Conservation (phyloP, 2,888 invertebrate genomes). For the Temnothorax unifasciatus region DNA sequence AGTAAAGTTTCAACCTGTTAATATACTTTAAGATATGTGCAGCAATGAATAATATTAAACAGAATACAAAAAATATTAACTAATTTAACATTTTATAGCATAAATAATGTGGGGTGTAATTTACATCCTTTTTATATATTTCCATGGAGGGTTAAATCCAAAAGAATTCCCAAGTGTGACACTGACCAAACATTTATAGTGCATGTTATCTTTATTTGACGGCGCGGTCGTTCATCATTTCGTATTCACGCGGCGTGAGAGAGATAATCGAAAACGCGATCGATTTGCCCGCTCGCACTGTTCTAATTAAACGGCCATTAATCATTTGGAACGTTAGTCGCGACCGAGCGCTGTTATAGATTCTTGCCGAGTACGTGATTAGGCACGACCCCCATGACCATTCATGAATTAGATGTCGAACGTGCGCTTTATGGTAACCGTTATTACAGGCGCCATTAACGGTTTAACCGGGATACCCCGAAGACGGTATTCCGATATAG, state of each 20-base stretch:
- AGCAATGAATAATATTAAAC: too few relatives aligned
- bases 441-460: slow-evolving; percentile 70
- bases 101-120: too few relatives aligned
- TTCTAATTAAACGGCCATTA: slow-evolving; percentile 48
- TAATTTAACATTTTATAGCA: too few relatives aligned
- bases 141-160: neutral
- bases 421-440: slow-evolving; percentile 59
- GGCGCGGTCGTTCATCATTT: slow-evolving; percentile 1
- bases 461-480: slow-evolving; percentile 75
- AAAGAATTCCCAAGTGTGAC: neutral
- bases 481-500: slow-evolving; percentile 68
- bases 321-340: slow-evolving; percentile 30
- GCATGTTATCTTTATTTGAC: slow-evolving; percentile 4
- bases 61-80: too few relatives aligned
- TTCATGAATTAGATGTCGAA: slow-evolving; percentile 64
- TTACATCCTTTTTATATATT: too few relatives aligned
- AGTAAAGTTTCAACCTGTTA: too few relatives aligned
- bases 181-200: neutral
- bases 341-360: slow-evolving; percentile 30
- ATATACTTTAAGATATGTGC: too few relatives aligned
- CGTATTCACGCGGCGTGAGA: slow-evolving; percentile 15
- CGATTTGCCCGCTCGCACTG: neutral
- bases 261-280: slow-evolving; percentile 19
- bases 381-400: slow-evolving; percentile 68
- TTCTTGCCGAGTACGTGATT: slow-evolving; percentile 22